Percentiles rank a stretch among this genome's conserved stretches.
Conservation (phyloP, 92 coral and sea anemone species). For the Bergia sp. region DNA sequence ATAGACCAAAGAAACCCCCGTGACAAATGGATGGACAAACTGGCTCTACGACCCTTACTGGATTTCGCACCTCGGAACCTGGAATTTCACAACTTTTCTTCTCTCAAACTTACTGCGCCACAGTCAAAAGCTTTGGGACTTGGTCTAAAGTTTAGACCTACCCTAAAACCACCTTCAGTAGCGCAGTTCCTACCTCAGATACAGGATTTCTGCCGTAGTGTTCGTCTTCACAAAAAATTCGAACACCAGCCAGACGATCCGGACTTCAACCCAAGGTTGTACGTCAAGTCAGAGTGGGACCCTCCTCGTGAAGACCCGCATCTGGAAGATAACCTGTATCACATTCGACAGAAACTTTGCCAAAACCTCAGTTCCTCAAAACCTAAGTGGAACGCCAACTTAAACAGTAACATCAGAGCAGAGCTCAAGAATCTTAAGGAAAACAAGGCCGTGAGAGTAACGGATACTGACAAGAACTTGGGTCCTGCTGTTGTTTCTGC, state of each 20-base stretch:
- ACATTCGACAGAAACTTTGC: background rate
- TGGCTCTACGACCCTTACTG: slow-evolving; percentile 53
- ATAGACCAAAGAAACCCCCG: background rate
- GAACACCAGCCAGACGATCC: slow-evolving; percentile 37
- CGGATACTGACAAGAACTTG: slow-evolving; percentile 45
- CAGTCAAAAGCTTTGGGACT: slow-evolving; percentile 2
- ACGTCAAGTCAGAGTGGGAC: slow-evolving; percentile 50
- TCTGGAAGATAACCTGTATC: slow-evolving; percentile 8
- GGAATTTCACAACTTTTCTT: slow-evolving; percentile 53
- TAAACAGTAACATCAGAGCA: background rate
- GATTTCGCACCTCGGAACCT: no score
- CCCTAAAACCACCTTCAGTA: background rate
- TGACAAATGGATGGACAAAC: slow-evolving; percentile 52
- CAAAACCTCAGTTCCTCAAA: background rate
- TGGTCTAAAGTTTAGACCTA: slow-evolving; percentile 15
- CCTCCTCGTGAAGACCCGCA: slow-evolving; percentile 39
- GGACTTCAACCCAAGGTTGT: slow-evolving; percentile 51
- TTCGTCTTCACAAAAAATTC: slow-evolving; percentile 26
- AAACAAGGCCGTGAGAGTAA: slow-evolving; percentile 20
- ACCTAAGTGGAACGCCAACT: slow-evolving; percentile 9
- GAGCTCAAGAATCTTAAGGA: slow-evolving; percentile 16
- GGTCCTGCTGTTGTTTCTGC: slow-evolving; percentile 46
- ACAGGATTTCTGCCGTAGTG: slow-evolving; percentile 38
- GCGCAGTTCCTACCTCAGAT: background rate
- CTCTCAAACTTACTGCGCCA: slow-evolving; percentile 14